Evolutionary conservation across 2,113 vertebrate genomes (phyloP).

Genomic region (Pseudois nayaur): DNA sequence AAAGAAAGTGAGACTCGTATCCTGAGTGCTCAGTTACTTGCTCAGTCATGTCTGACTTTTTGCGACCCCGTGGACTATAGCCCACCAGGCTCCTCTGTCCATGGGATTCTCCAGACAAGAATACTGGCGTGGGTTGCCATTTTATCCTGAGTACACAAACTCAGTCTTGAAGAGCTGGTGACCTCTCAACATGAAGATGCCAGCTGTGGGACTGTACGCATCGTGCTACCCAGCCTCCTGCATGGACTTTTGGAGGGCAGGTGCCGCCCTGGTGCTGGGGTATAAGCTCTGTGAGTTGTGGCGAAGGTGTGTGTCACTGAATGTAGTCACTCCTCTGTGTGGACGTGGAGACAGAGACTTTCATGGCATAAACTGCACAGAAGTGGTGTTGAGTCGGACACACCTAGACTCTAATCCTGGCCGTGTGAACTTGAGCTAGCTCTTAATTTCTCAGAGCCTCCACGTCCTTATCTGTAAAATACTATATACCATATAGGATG

Average conservation of each 20-base stretch:
- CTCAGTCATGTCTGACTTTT: neutral
- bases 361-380: fast-evolving
- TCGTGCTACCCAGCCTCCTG: neutral
- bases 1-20: neutral
- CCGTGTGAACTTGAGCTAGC: neutral
- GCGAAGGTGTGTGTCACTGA: neutral
- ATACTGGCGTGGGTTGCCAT: neutral
- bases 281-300: neutral
- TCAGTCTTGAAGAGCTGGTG: neutral
- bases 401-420: neutral
- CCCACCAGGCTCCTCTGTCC: neutral
- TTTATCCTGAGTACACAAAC: neutral
- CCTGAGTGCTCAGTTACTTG: fast-evolving
- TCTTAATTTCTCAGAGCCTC: neutral
- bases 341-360: neutral
- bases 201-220: fast-evolving
- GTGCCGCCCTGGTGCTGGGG: neutral
- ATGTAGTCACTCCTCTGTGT: neutral
- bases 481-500: neutral
- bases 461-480: neutral
- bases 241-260: neutral
- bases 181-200: neutral
- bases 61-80: neutral
- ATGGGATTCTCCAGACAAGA: neutral
- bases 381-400: neutral